Conservation (phyloP, 1,140 invertebrate species). For the Bombus soroeensis region DNA sequence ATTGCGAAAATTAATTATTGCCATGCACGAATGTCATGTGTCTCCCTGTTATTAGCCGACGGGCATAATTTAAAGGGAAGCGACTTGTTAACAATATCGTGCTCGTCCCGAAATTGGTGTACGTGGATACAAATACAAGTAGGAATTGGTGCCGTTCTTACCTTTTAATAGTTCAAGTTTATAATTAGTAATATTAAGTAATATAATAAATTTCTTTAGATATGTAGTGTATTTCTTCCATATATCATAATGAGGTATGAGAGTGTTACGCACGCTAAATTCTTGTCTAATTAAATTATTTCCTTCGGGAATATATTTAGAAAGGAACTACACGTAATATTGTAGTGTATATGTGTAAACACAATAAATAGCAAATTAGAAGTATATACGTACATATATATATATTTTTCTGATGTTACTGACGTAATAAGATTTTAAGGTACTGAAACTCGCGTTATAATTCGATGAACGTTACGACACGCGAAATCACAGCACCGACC, state of each 20-base stretch:
- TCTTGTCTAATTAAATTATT: background rate
- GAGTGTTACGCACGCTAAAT: background rate
- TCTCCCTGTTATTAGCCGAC: conserved; percentile 78
- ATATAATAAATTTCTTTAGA: too few species aligned
- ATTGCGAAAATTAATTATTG: conserved; percentile 82
- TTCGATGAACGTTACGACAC: background rate
- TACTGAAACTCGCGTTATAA: background rate
- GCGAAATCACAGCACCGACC: background rate
- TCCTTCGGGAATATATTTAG: background rate
- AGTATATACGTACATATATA: background rate
- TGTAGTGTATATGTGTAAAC: too few species aligned
- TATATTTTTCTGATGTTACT: too few species aligned
- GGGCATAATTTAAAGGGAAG: conserved; percentile 79
- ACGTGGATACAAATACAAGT: conserved; percentile 7
- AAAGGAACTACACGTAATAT: background rate
- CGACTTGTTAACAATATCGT: conserved; percentile 79
- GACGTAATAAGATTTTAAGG: background rate
- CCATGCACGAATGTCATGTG: conserved; percentile 79
- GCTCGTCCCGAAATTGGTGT: conserved; percentile 57
- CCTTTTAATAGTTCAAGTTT: background rate
- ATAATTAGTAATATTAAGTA: background rate
- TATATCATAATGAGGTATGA: background rate
- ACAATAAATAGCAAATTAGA: background rate
- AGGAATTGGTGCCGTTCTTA: background rate
- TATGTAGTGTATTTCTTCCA: background rate